phyloP scores from a whole-genome alignment of 2,797 vertebrate species.

The Enteromius treurensis region DNA sequence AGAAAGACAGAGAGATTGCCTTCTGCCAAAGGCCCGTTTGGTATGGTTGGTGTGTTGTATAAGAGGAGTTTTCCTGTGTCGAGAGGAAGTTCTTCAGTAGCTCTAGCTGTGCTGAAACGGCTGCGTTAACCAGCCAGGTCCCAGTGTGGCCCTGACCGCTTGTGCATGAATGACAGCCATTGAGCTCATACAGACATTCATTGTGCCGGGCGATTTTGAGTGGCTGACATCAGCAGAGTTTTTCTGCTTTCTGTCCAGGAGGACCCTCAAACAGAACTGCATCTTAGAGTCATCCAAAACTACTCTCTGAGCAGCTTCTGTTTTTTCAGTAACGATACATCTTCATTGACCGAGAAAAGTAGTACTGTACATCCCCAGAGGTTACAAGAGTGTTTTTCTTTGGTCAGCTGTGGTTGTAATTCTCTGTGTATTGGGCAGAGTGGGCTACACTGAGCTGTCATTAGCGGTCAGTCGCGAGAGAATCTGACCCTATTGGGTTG shows the following conservation, averaged over 20 bases:
- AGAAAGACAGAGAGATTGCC: not conserved
- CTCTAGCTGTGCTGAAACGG: slow-evolving; percentile 43
- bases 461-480: slow-evolving; percentile 51
- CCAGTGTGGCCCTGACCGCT: slow-evolving; percentile 35
- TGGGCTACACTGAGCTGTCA: slow-evolving; percentile 40
- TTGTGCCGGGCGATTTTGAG: slow-evolving; percentile 61
- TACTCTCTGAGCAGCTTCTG: slow-evolving; percentile 33
- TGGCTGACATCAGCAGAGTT: slow-evolving; percentile 51
- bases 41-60: slow-evolving; percentile 42
- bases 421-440: slow-evolving; percentile 61
- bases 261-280: slow-evolving; percentile 41
- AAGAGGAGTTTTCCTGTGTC: slow-evolving; percentile 54
- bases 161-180: slow-evolving; percentile 44
- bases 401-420: slow-evolving; percentile 62
- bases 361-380: slow-evolving; percentile 32
- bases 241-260: slow-evolving; percentile 61
- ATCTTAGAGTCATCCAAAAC: slow-evolving; percentile 49
- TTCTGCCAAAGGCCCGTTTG: slow-evolving; percentile 27
- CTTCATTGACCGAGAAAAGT: slow-evolving; percentile 43
- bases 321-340: slow-evolving; percentile 59
- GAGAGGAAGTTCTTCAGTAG: slow-evolving; percentile 47
- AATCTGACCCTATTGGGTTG: slow-evolving; percentile 26
- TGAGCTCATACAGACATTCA: slow-evolving; percentile 64
- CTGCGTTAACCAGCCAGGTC: slow-evolving; percentile 45
- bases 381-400: slow-evolving; percentile 53